Conservation (phyloP, 37 sponge, comb jelly and placozoan genomes). For the Geodia barretti region DNA sequence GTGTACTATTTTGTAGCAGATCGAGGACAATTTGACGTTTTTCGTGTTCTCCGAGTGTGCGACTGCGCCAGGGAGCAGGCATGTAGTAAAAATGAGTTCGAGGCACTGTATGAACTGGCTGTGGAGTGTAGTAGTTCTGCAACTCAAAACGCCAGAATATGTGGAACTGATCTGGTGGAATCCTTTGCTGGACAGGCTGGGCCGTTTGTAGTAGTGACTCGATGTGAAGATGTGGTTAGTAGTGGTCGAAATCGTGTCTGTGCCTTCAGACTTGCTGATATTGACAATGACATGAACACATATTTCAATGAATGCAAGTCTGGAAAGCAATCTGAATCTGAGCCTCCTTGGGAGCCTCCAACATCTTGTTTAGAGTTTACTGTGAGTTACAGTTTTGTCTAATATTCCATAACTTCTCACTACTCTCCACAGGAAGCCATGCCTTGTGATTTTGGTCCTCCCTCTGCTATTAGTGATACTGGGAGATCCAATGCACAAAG, state of each 20-base stretch:
- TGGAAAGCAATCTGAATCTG: too few species aligned
- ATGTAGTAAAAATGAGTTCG: neutral
- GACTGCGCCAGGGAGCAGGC: neutral
- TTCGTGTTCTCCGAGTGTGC: slow-evolving; percentile 17
- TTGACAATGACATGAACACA: slow-evolving; percentile 7
- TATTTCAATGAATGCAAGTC: slow-evolving; percentile 9
- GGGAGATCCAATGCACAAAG: neutral
- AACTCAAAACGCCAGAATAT: too few species aligned
- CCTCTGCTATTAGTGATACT: neutral
- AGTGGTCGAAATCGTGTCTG: slow-evolving; percentile 15
- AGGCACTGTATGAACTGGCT: neutral
- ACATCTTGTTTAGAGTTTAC: neutral
- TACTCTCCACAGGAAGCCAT: neutral
- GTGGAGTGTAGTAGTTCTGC: neutral
- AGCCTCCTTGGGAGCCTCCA: too few species aligned
- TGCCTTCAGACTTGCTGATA: neutral
- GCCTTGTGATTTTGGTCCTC: neutral
- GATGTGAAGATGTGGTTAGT: too few species aligned
- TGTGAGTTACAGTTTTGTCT: neutral
- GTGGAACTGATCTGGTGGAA: slow-evolving; percentile 25
- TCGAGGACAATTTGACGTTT: neutral
- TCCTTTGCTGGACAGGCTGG: slow-evolving; percentile 9
- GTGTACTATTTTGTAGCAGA: slow-evolving; percentile 7
- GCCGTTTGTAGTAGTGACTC: slow-evolving; percentile 6
- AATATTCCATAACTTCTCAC: neutral